Evolutionary conservation across 1,140 invertebrate genomes (phyloP), one percentile per base, ranked within the genome.

Genomic region (Ruditapes philippinarum): DNA sequence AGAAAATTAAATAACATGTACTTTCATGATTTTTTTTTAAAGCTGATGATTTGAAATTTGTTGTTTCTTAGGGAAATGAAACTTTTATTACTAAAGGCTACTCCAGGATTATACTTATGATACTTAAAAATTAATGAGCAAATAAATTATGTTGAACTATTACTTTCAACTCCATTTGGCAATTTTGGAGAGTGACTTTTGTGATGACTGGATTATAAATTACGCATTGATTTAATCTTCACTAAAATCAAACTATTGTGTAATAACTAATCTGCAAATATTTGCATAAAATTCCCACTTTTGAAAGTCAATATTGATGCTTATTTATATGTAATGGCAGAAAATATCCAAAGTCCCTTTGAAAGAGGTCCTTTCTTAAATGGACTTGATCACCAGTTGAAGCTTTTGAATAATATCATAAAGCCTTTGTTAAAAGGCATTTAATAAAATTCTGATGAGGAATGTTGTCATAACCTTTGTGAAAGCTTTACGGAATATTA

Each of bases 281-380:
- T 65, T 65, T 65, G 60, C 60, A 65, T 65, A 65, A 36, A 65
- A 65, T 65, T 65, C 60, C 31, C 25, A 36, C 60, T 65, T 65
- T 65, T 7, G 4, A 65, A 65, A 65, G 60, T 31, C 60, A 65
- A 65, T 65, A 65, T 65, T 65, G 11, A 14, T 65, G 60, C 25
- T 28, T 57, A 65, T 65, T 31, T 65, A 65, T 33, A 31, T 31
- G 60, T 36, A 65, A 31, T 31, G 60, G 25, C 33, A n/a, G n/a
- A 65, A 65, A 65, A 65, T 65, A n/a, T 5, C 25, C 33, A n/a
- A n/a, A n/a, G n/a, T n/a, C n/a, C n/a, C n/a, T n/a, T n/a, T n/a
- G n/a, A n/a, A n/a, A n/a, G 25, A 31, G 9, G 19, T 65, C 33
- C 33, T 65, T 65, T 9, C 60, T 31, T 28, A 31, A 65, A 65